Percentiles rank a stretch among this genome's conserved stretches.
phyloP scores from a whole-genome alignment of 2,888 invertebrate genomes.

The Coenonympha glycerion region DNA sequence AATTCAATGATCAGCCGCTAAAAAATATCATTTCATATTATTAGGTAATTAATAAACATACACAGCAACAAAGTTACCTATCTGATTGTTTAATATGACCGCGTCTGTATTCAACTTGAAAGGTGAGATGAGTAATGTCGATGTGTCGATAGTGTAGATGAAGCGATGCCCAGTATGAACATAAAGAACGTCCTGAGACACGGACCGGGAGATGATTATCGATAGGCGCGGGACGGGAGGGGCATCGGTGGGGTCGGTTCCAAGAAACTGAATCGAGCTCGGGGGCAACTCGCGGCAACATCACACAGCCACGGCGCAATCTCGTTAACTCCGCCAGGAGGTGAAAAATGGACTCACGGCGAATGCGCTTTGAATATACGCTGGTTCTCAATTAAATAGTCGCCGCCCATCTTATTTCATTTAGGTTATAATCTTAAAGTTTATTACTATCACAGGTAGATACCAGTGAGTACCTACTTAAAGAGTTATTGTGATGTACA shows the following conservation, averaged over 20 bases:
- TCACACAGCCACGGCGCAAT: slow-evolving; percentile 57
- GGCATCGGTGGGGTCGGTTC: slow-evolving; percentile 44
- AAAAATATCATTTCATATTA: no score
- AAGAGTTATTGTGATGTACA: no score
- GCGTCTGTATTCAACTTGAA: background rate
- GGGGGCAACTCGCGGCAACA: slow-evolving; percentile 62
- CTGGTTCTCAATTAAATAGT: slow-evolving; percentile 51
- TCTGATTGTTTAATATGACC: background rate
- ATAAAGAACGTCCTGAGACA: slow-evolving; percentile 42
- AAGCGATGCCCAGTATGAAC: slow-evolving; percentile 14
- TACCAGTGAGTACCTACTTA: no score
- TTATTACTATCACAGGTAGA: no score
- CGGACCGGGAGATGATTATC: slow-evolving; percentile 46
- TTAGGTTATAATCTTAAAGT: slow-evolving; percentile 20
- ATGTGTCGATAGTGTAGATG: slow-evolving; percentile 18
- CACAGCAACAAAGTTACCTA: background rate
- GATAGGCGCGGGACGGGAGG: slow-evolving; percentile 39
- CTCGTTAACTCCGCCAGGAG: slow-evolving; percentile 61
- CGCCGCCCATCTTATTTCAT: slow-evolving; percentile 28
- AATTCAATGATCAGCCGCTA: no score
- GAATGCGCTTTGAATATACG: slow-evolving; percentile 40
- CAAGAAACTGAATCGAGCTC: slow-evolving; percentile 60
- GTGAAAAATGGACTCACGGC: slow-evolving; percentile 55
- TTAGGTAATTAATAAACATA: no score
- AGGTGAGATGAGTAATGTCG: slow-evolving; percentile 10